These are phyloP conservation scores for Silurus meridionalis DNA, from an alignment of 2,113 vertebrate species.

Conservation along the genomic window DNA sequence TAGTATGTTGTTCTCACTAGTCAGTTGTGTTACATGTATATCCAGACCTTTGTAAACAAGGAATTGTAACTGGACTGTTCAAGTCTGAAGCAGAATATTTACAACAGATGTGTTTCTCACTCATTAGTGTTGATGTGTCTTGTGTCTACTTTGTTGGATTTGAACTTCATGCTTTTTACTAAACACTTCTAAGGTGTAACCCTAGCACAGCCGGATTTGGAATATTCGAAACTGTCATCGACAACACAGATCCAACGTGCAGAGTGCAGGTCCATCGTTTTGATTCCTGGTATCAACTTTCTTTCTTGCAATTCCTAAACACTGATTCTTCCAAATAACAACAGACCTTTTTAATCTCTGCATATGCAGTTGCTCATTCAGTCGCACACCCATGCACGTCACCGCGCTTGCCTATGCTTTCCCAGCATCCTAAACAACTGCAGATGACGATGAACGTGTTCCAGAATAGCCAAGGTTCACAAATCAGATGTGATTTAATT, in stretches of 20 bases:
- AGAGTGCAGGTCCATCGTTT: constrained; percentile 6
- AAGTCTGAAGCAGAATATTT: neutral
- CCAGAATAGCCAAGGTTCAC: neutral
- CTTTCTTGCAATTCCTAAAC: constrained; percentile 37
- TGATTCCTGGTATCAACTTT: constrained; percentile 4
- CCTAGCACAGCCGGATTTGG: neutral
- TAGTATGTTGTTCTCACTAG: neutral
- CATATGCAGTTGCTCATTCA: neutral
- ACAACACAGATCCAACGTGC: neutral
- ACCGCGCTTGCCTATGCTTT: neutral
- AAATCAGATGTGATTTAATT: constrained; percentile 15
- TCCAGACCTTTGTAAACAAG: neutral
- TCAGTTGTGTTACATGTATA: too few relatives aligned
- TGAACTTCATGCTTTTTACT: neutral
- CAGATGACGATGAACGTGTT: neutral
- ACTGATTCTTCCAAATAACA: constrained; percentile 34
- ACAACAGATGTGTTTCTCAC: neutral
- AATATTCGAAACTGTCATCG: neutral
- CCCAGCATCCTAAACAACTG: neutral
- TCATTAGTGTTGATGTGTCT: neutral
- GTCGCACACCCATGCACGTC: neutral
- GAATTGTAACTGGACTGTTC: neutral
- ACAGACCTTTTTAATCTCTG: constrained; percentile 17
- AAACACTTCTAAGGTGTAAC: neutral
- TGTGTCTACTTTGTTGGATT: neutral